Base-by-base conservation (phyloP, 2,113 vertebrate species). In the Syngnathus floridae region DNA sequence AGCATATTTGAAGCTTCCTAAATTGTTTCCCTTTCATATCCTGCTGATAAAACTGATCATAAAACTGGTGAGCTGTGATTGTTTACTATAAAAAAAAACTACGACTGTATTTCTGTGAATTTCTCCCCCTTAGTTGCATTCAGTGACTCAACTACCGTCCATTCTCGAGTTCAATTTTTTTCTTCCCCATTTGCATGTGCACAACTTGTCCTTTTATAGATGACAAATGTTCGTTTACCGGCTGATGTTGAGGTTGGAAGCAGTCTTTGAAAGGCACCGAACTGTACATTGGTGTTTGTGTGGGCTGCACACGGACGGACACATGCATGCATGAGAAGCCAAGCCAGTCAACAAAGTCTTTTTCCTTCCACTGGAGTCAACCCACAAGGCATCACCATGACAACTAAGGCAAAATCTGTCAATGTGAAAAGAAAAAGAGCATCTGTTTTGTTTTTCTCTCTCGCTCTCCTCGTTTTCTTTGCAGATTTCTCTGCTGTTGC, bases 391-490 rank as follows among this genome's bases (percentile, higher is more conserved):
- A 83, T 91, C 78, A 73, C 90, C 88, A 90, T 87, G 89, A 89
- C 89, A 85, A 91, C 89, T 92, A 91, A 91, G 90, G 91, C 89
- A 90, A 90, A 87, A 84, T 85, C 79, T 85, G 78, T 76, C 74
- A 41, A 84, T 81, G 79, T 82, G 77, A 19, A 36, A 52, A 64
- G 21, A 45, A 81, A 87, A 72, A 71, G 71, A 71, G 63, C 77
- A 69, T 74, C 73, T 74, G 65, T 58, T 43, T 75, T 56, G 67
- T 54, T 74, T 57, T 70, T 69, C 51, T 48, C 73, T 61, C 10
- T 2, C 35, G n/a, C 22, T 67, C 19, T 62, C 58, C 21, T 73
- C 65, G 11, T 65, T 66, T 65, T 52, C 49, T 64, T 60, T 56
- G 38, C 37, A 40, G 37, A 61, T 16, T 31, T 43, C 26, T 76